A percentile compares a stretch with the other conserved stretches of the same genome.
phyloP scores from a whole-genome alignment of 1,140 invertebrate genomes.

The Drosophila pseudoobscura region DNA sequence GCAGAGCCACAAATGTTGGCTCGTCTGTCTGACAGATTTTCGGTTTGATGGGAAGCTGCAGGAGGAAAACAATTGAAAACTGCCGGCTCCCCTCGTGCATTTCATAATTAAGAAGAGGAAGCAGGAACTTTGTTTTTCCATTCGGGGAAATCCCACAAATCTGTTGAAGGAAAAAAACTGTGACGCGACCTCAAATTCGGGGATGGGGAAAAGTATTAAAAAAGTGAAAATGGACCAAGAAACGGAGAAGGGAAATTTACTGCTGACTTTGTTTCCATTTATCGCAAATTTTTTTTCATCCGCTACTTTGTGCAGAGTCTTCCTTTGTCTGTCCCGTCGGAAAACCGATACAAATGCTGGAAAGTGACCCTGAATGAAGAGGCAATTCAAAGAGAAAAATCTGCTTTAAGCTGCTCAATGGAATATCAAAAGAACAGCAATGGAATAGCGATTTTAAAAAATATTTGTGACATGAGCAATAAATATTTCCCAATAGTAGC shows the following conservation, averaged over 20 bases:
- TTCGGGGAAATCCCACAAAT: constrained; percentile 4
- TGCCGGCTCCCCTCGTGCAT: constrained; percentile 18
- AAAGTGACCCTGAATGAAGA: constrained; percentile 38
- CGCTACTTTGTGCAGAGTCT: constrained; percentile 10
- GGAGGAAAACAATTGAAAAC: constrained; percentile 24
- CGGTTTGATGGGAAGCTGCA: constrained; percentile 11
- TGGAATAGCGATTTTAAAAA: not conserved
- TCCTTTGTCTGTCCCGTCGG: constrained; percentile 3
- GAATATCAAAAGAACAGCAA: not conserved
- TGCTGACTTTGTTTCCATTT: constrained; percentile 47
- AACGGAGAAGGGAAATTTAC: constrained; percentile 1
- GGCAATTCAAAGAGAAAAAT: not conserved
- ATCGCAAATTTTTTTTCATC: constrained; percentile 44
- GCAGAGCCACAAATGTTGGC: constrained; percentile 21
- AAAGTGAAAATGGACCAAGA: constrained; percentile 23
- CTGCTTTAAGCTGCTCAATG: constrained; percentile 24
- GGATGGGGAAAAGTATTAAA: constrained; percentile 12
- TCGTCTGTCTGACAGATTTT: constrained; percentile 16
- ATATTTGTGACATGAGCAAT: not conserved
- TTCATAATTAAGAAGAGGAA: constrained; percentile 48
- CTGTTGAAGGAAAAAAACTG: constrained; percentile 22
- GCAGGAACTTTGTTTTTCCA: constrained; percentile 9
- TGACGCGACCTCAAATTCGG: constrained; percentile 41
- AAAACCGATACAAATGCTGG: constrained; percentile 25
- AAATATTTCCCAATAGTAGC: not conserved